A percentile compares a stretch with the other conserved stretches of the same genome.
These are phyloP conservation scores for Peromyscus eremicus DNA, from an alignment of 2,797 vertebrate genomes.

Conservation along the genomic window DNA sequence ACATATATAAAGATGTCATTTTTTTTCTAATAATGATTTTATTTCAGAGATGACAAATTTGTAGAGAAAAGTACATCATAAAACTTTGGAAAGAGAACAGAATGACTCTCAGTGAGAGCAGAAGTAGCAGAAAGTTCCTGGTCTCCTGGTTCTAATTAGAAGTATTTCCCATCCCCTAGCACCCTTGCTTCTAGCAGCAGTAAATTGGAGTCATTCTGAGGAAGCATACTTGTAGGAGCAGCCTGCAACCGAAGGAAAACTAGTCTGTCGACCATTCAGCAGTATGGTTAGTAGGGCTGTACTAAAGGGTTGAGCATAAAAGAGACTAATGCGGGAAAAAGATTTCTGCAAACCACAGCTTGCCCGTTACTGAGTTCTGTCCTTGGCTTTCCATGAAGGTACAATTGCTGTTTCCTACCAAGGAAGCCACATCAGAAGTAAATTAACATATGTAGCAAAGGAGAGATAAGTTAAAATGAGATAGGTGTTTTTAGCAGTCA, in stretches of 20 bases:
- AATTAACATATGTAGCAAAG: not conserved
- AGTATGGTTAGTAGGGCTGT: not conserved
- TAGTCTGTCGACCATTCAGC: not conserved
- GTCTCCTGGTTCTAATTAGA: not conserved
- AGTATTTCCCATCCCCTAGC: not conserved
- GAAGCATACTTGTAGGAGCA: not conserved
- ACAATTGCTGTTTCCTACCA: not conserved
- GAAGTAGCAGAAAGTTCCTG: not conserved
- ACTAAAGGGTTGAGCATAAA: not conserved
- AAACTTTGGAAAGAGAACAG: not conserved
- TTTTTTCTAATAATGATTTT: not conserved
- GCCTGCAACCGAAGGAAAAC: not conserved
- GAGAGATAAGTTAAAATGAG: not conserved
- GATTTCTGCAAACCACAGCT: not conserved
- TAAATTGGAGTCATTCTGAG: not conserved
- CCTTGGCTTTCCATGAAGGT: not conserved
- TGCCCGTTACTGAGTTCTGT: not conserved
- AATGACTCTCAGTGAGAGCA: not conserved
- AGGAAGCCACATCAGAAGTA: not conserved
- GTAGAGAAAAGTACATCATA: slow-evolving; percentile 4
- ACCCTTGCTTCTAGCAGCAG: not conserved
- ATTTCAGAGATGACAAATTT: slow-evolving; percentile 46
- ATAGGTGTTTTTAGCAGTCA: not conserved
- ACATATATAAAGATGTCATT: too few species aligned
- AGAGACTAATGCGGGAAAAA: not conserved